Conservation (phyloP, 2,888 invertebrate genomes). For the Tenthredo livida region DNA sequence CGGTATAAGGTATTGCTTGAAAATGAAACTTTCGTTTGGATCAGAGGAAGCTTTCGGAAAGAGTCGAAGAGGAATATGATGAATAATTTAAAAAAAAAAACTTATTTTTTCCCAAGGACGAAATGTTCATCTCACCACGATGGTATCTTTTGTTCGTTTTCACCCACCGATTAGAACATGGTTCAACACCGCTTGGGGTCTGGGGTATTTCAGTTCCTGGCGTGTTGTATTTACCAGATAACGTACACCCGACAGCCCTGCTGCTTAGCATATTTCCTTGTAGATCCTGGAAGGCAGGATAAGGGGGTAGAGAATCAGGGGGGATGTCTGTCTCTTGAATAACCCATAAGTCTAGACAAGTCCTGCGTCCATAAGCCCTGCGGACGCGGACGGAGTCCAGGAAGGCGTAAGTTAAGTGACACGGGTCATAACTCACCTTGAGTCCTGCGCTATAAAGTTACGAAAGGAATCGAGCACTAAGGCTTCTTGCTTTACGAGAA, state of each 20-base stretch:
- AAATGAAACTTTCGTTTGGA: neutral
- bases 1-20: neutral
- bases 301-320: neutral
- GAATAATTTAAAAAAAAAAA: neutral
- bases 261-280: conserved; percentile 43
- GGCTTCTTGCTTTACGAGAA: conserved; percentile 52
- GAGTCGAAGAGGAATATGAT: neutral
- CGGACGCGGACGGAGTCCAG: conserved; percentile 64
- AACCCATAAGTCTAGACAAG: conserved; percentile 72
- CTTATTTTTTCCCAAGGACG: neutral
- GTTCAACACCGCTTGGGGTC: conserved; percentile 30
- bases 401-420: conserved; percentile 69
- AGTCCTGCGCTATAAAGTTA: conserved; percentile 50
- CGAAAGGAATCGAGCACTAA: conserved; percentile 43
- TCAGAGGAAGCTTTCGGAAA: neutral
- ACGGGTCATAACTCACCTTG: conserved; percentile 57
- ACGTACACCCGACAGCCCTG: conserved; percentile 33
- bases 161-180: conserved; percentile 21
- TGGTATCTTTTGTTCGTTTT: conserved; percentile 37
- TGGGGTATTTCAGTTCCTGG: neutral
- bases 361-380: conserved; percentile 58
- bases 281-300: conserved; percentile 40
- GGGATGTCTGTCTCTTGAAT: conserved; percentile 64
- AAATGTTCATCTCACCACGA: neutral
- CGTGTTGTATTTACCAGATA: conserved; percentile 49